phyloP scores from a whole-genome alignment of 1,140 invertebrate genomes.

The Galleria mellonella region DNA sequence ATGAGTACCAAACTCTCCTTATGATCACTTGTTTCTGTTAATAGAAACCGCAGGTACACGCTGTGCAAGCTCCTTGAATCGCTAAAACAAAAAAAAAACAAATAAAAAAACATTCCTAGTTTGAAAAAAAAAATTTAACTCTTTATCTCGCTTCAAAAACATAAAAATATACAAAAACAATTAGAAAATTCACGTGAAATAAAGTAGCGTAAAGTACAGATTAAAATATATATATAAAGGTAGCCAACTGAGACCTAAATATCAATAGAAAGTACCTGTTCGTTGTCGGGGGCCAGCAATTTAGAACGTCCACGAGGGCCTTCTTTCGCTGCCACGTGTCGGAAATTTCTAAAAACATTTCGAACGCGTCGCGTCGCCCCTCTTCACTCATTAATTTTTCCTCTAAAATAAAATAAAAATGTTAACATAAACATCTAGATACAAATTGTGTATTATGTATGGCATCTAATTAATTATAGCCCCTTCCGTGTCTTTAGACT shows the following conservation, averaged over 20 bases:
- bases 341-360: slow-evolving; percentile 8
- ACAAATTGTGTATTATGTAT: too few relatives aligned
- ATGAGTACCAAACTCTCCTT: slow-evolving; percentile 31
- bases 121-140: neutral
- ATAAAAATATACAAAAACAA: too few relatives aligned
- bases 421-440: too few relatives aligned
- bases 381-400: slow-evolving; percentile 25
- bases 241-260: too few relatives aligned
- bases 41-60: slow-evolving; percentile 28
- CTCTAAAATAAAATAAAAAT: slow-evolving; percentile 16
- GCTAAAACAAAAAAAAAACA: slow-evolving; percentile 9
- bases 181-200: too few relatives aligned
- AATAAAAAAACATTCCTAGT: neutral
- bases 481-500: too few relatives aligned
- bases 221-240: too few relatives aligned
- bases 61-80: slow-evolving; percentile 27
- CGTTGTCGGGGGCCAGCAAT: slow-evolving; percentile 37
- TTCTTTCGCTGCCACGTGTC: slow-evolving; percentile 30
- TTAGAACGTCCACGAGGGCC: slow-evolving; percentile 38
- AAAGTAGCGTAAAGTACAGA: too few relatives aligned
- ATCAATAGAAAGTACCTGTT: slow-evolving; percentile 7
- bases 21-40: slow-evolving; percentile 9
- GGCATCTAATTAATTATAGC: too few relatives aligned
- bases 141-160: too few relatives aligned
- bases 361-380: slow-evolving; percentile 27